Percentiles rank a stretch among this genome's conserved stretches.
phyloP scores from a whole-genome alignment of 2,113 vertebrate genomes.

The Helogale parvula region DNA sequence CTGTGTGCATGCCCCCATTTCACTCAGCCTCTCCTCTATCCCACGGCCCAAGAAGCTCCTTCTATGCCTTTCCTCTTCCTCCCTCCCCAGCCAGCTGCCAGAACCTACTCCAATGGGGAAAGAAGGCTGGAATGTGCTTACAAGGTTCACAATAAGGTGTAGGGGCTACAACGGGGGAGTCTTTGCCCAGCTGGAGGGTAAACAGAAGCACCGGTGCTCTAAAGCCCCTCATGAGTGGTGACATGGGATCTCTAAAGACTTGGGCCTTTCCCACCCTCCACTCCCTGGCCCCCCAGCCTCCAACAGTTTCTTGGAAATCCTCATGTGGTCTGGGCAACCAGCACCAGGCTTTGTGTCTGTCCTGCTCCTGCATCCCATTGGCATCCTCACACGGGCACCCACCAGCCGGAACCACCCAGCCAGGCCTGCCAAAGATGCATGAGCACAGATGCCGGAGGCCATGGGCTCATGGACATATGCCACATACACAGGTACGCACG shows the following conservation, averaged over 20 bases:
- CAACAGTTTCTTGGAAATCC: neutral
- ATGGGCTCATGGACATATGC: fast-evolving
- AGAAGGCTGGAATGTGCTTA: fast-evolving
- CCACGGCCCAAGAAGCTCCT: neutral
- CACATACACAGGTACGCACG: fast-evolving
- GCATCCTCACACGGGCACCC: neutral
- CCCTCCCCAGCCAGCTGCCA: neutral
- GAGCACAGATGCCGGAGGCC: neutral
- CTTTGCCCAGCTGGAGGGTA: neutral
- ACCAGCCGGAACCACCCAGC: neutral
- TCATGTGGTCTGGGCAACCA: neutral
- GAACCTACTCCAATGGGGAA: neutral
- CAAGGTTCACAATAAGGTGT: fast-evolving
- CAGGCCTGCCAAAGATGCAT: neutral
- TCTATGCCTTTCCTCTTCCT: fast-evolving
- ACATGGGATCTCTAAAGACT: neutral
- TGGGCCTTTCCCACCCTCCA: neutral
- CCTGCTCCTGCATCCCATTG: neutral
- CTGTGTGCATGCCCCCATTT: neutral
- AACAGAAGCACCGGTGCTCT: neutral
- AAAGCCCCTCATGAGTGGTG: neutral
- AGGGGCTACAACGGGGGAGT: neutral
- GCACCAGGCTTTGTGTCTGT: neutral
- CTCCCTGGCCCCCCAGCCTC: neutral
- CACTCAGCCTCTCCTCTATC: neutral